A percentile compares a stretch with the other conserved stretches of the same genome.
Evolutionary conservation across 2,888 invertebrate genomes (phyloP).

Genomic region (Aphrophora alni): DNA sequence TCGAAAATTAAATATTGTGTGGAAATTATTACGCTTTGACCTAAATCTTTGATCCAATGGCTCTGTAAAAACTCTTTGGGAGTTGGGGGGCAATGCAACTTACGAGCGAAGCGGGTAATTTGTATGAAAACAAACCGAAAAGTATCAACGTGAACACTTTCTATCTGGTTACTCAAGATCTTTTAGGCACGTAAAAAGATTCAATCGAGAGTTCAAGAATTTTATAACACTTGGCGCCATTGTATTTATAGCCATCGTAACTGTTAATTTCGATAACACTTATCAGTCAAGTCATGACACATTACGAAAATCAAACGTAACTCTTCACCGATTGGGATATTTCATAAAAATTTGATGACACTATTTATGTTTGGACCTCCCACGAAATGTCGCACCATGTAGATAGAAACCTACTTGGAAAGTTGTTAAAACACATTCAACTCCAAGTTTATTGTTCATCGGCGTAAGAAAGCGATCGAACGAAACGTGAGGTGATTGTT

Average conservation of each 20-base stretch:
- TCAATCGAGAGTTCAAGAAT: background rate
- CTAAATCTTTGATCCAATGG: too few relatives aligned
- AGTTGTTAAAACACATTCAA: background rate
- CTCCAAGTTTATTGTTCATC: background rate
- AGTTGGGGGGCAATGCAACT: too few relatives aligned
- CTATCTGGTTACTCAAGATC: too few relatives aligned
- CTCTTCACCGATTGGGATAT: background rate
- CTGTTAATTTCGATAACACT: background rate
- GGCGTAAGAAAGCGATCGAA: background rate
- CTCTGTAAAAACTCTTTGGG: too few relatives aligned
- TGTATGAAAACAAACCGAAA: too few relatives aligned
- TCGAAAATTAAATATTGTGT: too few relatives aligned
- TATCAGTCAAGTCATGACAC: background rate
- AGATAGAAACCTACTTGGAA: background rate
- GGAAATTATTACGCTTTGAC: too few relatives aligned
- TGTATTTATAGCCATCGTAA: background rate
- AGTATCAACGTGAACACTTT: too few relatives aligned
- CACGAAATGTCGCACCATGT: background rate
- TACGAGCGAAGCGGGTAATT: too few relatives aligned
- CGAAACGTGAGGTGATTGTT: background rate
- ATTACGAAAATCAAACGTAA: background rate
- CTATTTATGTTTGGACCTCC: background rate
- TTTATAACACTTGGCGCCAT: background rate
- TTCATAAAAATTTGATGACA: background rate
- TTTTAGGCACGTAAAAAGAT: too few relatives aligned